These are phyloP conservation scores for Drosophila planitibia DNA, from an alignment of 2,888 invertebrate genomes.

Conservation along the genomic window DNA sequence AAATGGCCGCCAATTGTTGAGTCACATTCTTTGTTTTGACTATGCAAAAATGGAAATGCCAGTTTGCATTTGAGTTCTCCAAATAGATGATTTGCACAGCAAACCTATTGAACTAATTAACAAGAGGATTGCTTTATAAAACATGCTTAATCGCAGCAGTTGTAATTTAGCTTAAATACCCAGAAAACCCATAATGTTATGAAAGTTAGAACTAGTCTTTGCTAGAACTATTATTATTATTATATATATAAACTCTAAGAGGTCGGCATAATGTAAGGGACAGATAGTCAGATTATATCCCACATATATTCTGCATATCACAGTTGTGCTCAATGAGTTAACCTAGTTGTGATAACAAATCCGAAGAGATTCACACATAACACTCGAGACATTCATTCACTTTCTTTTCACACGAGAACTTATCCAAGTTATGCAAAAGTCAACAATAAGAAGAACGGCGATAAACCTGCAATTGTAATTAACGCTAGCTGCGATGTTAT, in stretches of 20 bases:
- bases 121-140: background rate
- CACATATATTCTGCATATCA: background rate
- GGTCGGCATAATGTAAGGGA: background rate
- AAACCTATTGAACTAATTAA: background rate
- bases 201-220: background rate
- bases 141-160: background rate
- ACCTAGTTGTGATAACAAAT: conserved; percentile 13
- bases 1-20: conserved; percentile 62
- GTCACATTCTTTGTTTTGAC: conserved; percentile 25
- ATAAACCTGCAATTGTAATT: conserved; percentile 78
- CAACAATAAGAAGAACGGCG: conserved; percentile 55
- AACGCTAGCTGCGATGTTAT: conserved; percentile 75
- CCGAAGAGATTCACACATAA: background rate
- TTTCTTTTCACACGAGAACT: conserved; percentile 58
- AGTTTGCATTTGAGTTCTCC: background rate
- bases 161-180: background rate
- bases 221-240: background rate
- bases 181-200: background rate
- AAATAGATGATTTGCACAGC: background rate
- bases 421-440: conserved; percentile 58
- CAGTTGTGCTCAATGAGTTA: conserved; percentile 1
- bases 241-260: too few relatives aligned
- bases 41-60: conserved; percentile 29
- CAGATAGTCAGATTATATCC: background rate
- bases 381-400: conserved; percentile 32